Base-by-base conservation (phyloP, 2,888 invertebrate species). In the Notocelia uddmanniana region DNA sequence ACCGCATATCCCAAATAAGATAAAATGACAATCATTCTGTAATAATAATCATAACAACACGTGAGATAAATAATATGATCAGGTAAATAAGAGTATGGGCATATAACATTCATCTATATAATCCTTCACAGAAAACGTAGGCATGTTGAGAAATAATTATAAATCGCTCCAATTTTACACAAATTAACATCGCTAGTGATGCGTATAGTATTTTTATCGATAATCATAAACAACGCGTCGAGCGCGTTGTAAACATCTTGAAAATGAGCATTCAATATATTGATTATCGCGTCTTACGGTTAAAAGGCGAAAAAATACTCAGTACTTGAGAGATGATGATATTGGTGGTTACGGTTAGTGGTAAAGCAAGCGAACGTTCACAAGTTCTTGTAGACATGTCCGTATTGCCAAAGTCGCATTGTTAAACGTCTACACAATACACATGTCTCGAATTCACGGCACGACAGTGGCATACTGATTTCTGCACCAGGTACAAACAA, bases 391-490 rank as follows among this genome's bases (percentile, higher is more conserved):
- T 69, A 58, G 41, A 41, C 63, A 62, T 45, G 75, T 75, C 73
- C 72, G 67, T 73, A 70, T 72, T 63, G 59, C 68, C 69, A 64
- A 69, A 70, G 63, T 73, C 52, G 71, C 83, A 84, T 85, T 85
- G 85, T 84, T 81, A 74, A 82, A 80, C 79, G 81, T 86, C 81
- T 79, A 80, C 84, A 84, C 81, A 81, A 77, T 80, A 85, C 81
- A 89, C 90, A 89, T 89, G 90, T 80, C 77, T 68, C 77, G 89
- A 90, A 91, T 90, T 78, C 82, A 81, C 77, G 75, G 69, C 66
- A 54, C 67, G 62, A 68, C 37, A 54, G 60, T 19, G 31, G 68
- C 67, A 72, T 72, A 72, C 72, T 72, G 68, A 72, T 72, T 18
- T 59, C 31, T 50, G 19, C 66, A 66, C 60, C n/a, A n/a, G n/a